Evolutionary conservation across 64 coral and sea anemone genomes (phyloP), one percentile per base, ranked within the genome.

Genomic region (Anthopleura sola): DNA sequence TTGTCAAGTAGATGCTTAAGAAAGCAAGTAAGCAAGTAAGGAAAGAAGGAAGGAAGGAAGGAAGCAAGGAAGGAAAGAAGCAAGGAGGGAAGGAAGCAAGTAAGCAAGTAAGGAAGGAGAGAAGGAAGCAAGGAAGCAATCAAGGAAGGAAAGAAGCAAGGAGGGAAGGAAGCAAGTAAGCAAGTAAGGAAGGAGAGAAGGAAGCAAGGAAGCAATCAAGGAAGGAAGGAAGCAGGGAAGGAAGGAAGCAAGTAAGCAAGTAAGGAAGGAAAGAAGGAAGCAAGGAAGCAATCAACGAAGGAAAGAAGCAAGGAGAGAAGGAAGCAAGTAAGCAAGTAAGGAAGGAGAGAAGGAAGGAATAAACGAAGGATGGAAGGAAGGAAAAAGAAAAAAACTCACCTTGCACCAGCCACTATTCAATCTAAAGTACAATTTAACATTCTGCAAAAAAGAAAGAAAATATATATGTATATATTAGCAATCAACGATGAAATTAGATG

Each of bases 361-460:
- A 0, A 82, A 14, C 2, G 13, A 32, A 46, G 23, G 32, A n/a
- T 23, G 15, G 47, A 46, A 16, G 46, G 36, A 55, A 46, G 36
- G 24, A 6, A 3, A 17, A 28, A 23, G 31, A 37, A 39, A 6
- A 78, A 51, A 51, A 66, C 89, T 53, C 76, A 98, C 96, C 92
- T 98, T 98, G 78, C 96, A 98, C 96, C 96, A 98, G 80, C 93
- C 92, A 85, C 96, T 98, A 78, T 98, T 98, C 21, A 98, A 89
- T 82, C 92, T 91, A 87, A 98, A 98, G 87, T 98, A 98, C 53
- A 98, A 94, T 85, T 94, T 93, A 79, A 98, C 96, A 90, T 98
- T 98, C 96, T 98, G 86, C 13, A 89, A 79, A 37, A 68, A 62
- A 79, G 46, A 94, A 89, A 79, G 19, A 38, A 79, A 46, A 44